Percentiles rank a stretch among this genome's conserved stretches.
Conservation (phyloP, 2,888 invertebrate genomes). For the Ernsta delagoae region DNA sequence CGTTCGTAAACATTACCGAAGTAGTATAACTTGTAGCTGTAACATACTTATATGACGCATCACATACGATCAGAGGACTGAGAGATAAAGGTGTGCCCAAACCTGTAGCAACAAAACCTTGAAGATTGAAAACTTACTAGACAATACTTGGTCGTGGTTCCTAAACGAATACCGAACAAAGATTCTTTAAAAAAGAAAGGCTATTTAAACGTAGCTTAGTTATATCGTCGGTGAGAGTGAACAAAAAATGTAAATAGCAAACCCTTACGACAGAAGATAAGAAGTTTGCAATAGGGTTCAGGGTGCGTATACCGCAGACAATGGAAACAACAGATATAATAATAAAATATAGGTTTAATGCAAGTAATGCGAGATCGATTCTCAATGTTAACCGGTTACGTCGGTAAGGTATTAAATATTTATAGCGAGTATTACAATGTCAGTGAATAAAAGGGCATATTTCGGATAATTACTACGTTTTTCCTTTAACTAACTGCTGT, state of each 20-base stretch:
- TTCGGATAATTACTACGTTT: conserved; percentile 30
- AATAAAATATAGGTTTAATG: conserved; percentile 23
- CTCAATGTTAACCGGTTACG: conserved; percentile 37
- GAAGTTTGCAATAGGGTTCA: conserved; percentile 36
- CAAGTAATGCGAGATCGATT: conserved; percentile 37
- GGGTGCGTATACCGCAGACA: conserved; percentile 34
- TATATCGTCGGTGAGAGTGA: conserved; percentile 1
- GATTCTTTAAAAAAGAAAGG: background rate
- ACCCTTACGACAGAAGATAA: conserved; percentile 20
- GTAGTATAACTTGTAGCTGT: conserved; percentile 52
- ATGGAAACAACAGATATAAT: conserved; percentile 31
- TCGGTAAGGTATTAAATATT: conserved; percentile 37
- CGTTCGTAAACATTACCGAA: conserved; percentile 68
- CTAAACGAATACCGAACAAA: background rate
- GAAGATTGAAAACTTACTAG: conserved; percentile 26
- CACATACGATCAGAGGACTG: conserved; percentile 55
- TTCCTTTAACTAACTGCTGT: conserved; percentile 23
- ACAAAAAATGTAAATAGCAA: conserved; percentile 18
- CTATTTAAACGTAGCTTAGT: background rate
- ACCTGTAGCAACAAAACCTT: conserved; percentile 54
- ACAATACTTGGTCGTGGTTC: background rate
- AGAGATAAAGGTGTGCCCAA: conserved; percentile 63
- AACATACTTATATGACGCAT: conserved; percentile 64
- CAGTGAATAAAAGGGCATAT: conserved; percentile 34
- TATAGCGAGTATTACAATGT: conserved; percentile 26